Conservation (phyloP, 2,797 vertebrate species). For the Anas flavirostris region DNA sequence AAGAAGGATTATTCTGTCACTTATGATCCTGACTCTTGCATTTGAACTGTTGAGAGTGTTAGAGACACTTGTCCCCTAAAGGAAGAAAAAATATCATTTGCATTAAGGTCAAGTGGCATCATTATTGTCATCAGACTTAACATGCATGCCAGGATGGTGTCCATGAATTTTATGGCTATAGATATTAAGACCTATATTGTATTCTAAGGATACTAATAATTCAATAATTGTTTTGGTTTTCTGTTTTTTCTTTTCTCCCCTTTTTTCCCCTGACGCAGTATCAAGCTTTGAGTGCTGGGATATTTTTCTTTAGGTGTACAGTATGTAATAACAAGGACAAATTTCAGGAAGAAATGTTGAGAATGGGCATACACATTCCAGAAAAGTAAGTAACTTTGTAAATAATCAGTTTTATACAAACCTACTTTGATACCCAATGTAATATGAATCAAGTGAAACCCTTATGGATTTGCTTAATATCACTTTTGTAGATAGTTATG, state of each 20-base stretch:
- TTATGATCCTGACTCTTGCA: background rate
- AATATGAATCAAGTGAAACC: background rate
- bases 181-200: background rate
- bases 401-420: background rate
- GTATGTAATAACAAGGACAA: slow-evolving; percentile 92
- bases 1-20: background rate
- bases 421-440: background rate
- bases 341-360: slow-evolving; percentile 95
- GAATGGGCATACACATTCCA: slow-evolving; percentile 95
- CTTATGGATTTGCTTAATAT: background rate
- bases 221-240: slow-evolving; percentile 30
- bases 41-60: background rate
- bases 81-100: background rate
- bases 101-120: background rate
- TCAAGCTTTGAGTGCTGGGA: slow-evolving; percentile 93
- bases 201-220: background rate
- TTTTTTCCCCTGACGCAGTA: slow-evolving; percentile 76
- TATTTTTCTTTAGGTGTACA: slow-evolving; percentile 96
- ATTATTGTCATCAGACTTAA: background rate
- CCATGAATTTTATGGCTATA: background rate
- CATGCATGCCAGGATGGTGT: background rate
- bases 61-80: background rate
- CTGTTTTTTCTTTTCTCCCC: background rate
- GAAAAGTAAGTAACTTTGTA: slow-evolving; percentile 85
- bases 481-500: background rate